phyloP scores from a whole-genome alignment of 2,113 vertebrate species.

The Genyomyrus donnyi region DNA sequence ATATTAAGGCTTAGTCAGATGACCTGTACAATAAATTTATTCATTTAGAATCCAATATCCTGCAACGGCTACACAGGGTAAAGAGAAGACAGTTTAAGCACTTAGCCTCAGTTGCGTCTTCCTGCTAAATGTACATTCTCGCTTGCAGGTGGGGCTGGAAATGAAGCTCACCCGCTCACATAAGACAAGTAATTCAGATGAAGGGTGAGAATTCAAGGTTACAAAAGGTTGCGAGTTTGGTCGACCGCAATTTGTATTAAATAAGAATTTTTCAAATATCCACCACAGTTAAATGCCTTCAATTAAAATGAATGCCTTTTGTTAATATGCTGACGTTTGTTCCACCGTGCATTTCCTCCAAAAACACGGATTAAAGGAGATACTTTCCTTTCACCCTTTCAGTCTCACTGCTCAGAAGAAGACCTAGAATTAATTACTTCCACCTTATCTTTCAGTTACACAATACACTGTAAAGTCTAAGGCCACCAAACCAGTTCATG shows the following conservation, averaged over 20 bases:
- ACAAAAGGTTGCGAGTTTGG: neutral
- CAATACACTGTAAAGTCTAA: neutral
- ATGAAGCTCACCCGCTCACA: neutral
- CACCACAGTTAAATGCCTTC: neutral
- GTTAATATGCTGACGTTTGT: neutral
- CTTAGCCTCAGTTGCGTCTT: neutral
- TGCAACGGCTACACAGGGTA: neutral
- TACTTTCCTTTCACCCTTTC: neutral
- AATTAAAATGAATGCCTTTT: neutral
- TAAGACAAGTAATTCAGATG: neutral
- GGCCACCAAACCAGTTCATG: neutral
- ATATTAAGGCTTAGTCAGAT: neutral
- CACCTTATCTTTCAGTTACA: neutral
- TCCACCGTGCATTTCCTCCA: neutral
- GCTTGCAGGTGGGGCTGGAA: neutral
- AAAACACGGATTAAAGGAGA: neutral
- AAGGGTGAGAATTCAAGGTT: neutral
- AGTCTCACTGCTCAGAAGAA: neutral
- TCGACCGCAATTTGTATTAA: neutral
- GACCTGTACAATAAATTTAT: neutral
- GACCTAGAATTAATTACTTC: neutral
- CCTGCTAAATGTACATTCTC: neutral
- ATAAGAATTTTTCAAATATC: neutral
- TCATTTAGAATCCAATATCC: neutral
- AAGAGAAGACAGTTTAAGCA: neutral